Base-by-base conservation (phyloP, 2,797 vertebrate genomes). In the Myotis findleyi region DNA sequence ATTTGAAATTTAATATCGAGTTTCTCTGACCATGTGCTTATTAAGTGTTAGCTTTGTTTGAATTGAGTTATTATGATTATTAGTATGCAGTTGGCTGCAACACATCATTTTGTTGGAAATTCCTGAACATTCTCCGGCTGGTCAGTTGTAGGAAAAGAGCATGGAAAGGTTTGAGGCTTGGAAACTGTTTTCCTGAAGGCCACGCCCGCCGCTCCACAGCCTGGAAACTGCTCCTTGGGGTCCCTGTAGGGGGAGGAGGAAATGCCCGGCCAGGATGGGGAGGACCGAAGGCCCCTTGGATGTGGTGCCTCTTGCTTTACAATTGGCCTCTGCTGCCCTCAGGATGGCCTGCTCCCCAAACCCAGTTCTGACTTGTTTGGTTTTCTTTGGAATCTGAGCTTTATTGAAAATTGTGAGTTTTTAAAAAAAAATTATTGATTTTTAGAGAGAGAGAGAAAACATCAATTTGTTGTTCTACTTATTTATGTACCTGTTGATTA, bases 31-130 rank as follows among this genome's bases (percentile, higher is more conserved):
- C 20, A 1, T 17, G 0, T 41, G 2, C 17, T 25, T 7, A 0
- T 17, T 9, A 1, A 12, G 51, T 47, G 79, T 27, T 12, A 2
- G 20, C 33, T 20, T 36, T 57, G 55, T 20, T 11, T 10, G 41
- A 3, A 13, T 9, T 4, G 49, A 6, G 57, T 38, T 14, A 12
- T 3, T 27, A 27, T 12, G 27, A 1, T 4, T 14, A 18, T 8
- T 25, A 25, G 2, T 4, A 0, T 41, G 9, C 44, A 17, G 0
- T 33, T 36, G 18, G 8, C 51, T 5, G 13, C 2, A 69, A 0
- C 6, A 17, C 18, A 10, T 21, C 59, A 5, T 59, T 18, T 69
- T 17, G 18, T n/a, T 59, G 51, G 73, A n/a, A 59, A 7, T n/a
- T 12, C 12, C 38, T n/a, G 51, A 8, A 59, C 53, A 3, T 36